Evolutionary conservation across 2,888 invertebrate species (phyloP).

Genomic region (Nebria brevicollis): DNA sequence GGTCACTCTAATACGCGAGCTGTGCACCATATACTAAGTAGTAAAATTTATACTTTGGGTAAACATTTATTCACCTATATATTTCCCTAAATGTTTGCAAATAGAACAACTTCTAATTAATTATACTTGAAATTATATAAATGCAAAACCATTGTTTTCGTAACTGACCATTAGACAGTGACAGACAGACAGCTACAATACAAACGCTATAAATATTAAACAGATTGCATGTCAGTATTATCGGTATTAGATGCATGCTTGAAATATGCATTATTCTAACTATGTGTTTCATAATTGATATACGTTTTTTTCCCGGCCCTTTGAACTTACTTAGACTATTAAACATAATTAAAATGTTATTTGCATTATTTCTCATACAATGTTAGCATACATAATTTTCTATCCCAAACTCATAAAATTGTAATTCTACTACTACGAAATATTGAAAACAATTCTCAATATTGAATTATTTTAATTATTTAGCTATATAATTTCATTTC

Average conservation of each 20-base stretch:
- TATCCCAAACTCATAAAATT: neutral
- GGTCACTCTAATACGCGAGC: neutral
- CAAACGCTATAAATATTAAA: constrained; percentile 17
- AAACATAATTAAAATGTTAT: neutral
- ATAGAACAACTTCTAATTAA: neutral
- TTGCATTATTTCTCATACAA: neutral
- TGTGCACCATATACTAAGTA: neutral
- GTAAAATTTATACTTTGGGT: neutral
- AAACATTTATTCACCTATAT: neutral
- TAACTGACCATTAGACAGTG: neutral
- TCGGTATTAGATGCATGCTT: constrained; percentile 15
- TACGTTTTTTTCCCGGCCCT: neutral
- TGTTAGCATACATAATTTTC: constrained; percentile 21
- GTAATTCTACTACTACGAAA: neutral
- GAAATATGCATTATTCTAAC: constrained; percentile 14
- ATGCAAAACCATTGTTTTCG: neutral
- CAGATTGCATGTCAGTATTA: constrained; percentile 17
- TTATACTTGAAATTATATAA: neutral
- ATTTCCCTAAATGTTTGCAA: neutral
- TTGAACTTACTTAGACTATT: neutral
- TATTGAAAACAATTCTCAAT: too few species aligned
- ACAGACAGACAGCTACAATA: constrained; percentile 4
- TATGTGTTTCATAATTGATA: neutral
- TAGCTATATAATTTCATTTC: too few species aligned
- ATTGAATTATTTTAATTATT: too few species aligned